Evolutionary conservation across 2,113 vertebrate genomes (phyloP).

Genomic region (Saguinus midas): DNA sequence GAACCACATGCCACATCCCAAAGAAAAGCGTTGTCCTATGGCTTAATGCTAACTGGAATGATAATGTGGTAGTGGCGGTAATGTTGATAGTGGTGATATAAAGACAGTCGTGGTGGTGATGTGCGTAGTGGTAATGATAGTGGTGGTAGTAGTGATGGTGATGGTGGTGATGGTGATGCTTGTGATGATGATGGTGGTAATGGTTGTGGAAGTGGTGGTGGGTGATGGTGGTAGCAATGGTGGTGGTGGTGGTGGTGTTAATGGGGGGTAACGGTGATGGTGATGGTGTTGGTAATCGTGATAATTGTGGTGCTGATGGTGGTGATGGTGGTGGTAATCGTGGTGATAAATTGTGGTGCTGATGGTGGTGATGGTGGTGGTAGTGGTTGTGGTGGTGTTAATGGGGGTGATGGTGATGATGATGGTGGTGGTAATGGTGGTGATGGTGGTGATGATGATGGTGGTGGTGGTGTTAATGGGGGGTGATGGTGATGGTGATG

Average conservation of each 20-base stretch:
- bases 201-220: too few species aligned
- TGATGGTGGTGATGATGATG: rapidly evolving
- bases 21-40: background rate
- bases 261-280: too few species aligned
- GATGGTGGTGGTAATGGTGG: rapidly evolving
- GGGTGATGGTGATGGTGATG: rapidly evolving
- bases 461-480: rapidly evolving
- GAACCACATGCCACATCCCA: background rate
- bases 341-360: rapidly evolving
- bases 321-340: rapidly evolving
- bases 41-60: background rate
- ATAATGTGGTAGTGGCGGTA: too few species aligned
- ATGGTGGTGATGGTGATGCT: too few species aligned
- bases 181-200: too few species aligned
- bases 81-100: background rate
- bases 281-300: rapidly evolving
- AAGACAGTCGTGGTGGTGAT: background rate
- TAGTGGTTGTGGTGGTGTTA: rapidly evolving
- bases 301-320: too few species aligned
- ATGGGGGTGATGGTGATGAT: rapidly evolving
- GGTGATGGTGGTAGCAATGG: too few species aligned
- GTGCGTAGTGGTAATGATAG: background rate
- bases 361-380: rapidly evolving
- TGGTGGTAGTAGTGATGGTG: too few species aligned
- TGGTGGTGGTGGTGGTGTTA: too few species aligned